A percentile compares a stretch with the other conserved stretches of the same genome.
These are phyloP conservation scores for Bellardia pandia DNA, from an alignment of 2,888 invertebrate species.

Conservation along the genomic window DNA sequence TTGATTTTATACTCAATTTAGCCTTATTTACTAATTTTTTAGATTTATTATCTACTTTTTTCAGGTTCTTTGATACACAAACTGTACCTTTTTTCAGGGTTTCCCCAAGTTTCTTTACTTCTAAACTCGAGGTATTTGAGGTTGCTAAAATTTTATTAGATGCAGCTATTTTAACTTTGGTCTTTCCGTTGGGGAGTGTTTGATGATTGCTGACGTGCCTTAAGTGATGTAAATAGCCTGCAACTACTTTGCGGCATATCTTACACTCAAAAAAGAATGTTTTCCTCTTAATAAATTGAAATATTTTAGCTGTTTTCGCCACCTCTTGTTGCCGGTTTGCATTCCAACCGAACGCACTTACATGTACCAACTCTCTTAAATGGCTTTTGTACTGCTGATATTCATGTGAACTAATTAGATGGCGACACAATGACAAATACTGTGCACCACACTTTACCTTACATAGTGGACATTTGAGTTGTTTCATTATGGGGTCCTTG, in stretches of 20 bases:
- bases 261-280: constrained; percentile 75
- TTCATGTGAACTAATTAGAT: constrained; percentile 69
- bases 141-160: constrained; percentile 1
- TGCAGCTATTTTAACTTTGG: neutral
- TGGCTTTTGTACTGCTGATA: constrained; percentile 68
- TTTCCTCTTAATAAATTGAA: constrained; percentile 73
- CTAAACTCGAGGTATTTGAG: neutral
- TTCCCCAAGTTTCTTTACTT: constrained; percentile 10
- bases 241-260: constrained; percentile 69
- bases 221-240: constrained; percentile 74
- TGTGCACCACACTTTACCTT: constrained; percentile 72
- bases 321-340: constrained; percentile 65
- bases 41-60: neutral
- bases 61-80: constrained; percentile 40
- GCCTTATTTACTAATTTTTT: constrained; percentile 26
- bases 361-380: constrained; percentile 69
- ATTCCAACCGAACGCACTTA: constrained; percentile 72
- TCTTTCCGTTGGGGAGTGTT: constrained; percentile 9
- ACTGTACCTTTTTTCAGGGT: neutral
- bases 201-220: constrained; percentile 71
- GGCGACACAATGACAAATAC: constrained; percentile 70
- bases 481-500: constrained; percentile 76
- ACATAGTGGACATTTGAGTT: constrained; percentile 74
- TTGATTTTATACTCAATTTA: constrained; percentile 30
- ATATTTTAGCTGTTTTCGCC: constrained; percentile 73